These are phyloP conservation scores for Pomatorhinus ruficollis DNA, from an alignment of 2,113 vertebrate genomes.

Conservation along the genomic window DNA sequence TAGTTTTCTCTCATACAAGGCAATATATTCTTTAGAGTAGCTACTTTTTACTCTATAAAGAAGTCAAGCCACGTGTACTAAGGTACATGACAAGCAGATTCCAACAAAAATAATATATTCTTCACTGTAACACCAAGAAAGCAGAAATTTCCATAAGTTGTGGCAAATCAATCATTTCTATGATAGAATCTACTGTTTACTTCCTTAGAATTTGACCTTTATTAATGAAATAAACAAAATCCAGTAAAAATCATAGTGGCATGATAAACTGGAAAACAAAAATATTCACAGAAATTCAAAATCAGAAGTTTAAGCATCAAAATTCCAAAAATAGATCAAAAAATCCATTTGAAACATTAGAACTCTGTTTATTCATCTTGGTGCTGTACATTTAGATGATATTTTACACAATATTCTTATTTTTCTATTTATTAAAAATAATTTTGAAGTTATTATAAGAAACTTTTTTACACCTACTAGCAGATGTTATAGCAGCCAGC, in stretches of 20 bases:
- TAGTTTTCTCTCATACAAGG: not conserved
- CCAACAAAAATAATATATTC: not conserved
- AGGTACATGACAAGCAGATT: not conserved
- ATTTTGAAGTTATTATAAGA: not conserved
- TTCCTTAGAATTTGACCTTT: not conserved
- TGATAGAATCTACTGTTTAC: not conserved
- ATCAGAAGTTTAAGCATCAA: not conserved
- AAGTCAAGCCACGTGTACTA: not conserved
- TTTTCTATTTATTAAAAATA: not conserved
- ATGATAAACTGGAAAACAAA: not conserved
- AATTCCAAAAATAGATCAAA: not conserved
- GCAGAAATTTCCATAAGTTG: not conserved
- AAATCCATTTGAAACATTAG: not conserved
- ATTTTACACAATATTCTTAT: not conserved
- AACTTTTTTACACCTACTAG: not conserved
- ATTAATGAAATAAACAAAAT: not conserved
- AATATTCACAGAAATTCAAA: not conserved
- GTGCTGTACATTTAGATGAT: not conserved
- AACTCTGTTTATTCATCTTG: not conserved
- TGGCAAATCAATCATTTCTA: not conserved
- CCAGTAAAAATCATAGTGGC: not conserved
- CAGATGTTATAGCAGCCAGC: not conserved
- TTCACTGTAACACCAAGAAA: not conserved
- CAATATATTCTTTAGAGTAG: not conserved
- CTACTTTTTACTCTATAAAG: not conserved